Conservation (phyloP, 2,113 vertebrate species). For the Anhinga anhinga region DNA sequence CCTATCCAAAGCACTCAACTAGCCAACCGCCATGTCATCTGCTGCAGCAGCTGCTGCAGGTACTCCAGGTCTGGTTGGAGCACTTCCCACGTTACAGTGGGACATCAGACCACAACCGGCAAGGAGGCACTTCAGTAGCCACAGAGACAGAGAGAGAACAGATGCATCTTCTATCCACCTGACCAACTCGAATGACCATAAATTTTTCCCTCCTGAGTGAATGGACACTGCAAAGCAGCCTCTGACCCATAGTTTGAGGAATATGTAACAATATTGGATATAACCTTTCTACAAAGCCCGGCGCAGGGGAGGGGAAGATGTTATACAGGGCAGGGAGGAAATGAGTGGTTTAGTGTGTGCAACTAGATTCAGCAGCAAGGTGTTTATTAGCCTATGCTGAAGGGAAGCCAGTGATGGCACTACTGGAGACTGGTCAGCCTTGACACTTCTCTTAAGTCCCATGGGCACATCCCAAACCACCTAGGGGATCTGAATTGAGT, state of each 20-base stretch:
- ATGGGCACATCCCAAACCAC: not conserved
- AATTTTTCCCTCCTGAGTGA: not conserved
- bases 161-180: not conserved
- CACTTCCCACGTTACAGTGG: rapidly evolving
- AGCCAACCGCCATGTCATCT: not conserved
- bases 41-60: not conserved
- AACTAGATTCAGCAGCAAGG: not conserved
- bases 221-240: rapidly evolving
- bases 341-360: not conserved
- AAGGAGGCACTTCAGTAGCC: not conserved
- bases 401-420: not conserved
- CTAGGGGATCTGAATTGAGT: rapidly evolving
- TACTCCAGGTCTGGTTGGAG: not conserved
- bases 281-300: rapidly evolving
- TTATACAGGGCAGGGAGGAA: not conserved
- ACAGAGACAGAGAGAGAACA: not conserved
- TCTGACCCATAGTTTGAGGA: not conserved
- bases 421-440: not conserved
- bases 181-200: not conserved
- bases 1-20: rapidly evolving
- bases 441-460: not conserved
- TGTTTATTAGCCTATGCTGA: not conserved
- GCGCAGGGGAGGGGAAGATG: too few species aligned
- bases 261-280: not conserved
- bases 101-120: not conserved